Evolutionary conservation across 2,113 vertebrate genomes (phyloP), one percentile per base, ranked within the genome.

Genomic region (Athene noctua): DNA sequence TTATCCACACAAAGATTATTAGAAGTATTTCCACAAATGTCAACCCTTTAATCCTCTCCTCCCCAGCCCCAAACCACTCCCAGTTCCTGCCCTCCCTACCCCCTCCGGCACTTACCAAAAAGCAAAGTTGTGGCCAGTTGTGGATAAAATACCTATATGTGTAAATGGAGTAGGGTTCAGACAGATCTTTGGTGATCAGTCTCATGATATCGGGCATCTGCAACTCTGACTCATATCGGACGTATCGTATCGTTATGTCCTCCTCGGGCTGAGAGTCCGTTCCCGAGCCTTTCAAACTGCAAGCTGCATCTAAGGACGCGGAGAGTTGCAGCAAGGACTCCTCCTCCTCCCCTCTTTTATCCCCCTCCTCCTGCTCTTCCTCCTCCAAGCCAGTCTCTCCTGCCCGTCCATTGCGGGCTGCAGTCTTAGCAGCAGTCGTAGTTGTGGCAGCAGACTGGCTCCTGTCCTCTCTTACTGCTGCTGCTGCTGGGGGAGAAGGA

Each of bases 91-190:
- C 93, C 88, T 58, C 79, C 88, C 73, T 20, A 29, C 44, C 85
- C 89, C 82, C 62, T 75, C 77, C 20, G 19, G 94, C 95, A 99
- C 99, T 99, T 98, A 99, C 99, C 99, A 99, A 98, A 98, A 99
- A 99, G 98, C 99, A 99, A 97, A 99, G 99, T 98, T 99, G 99
- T 90, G 99, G 99, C 99, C 99, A 99, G 99, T 99, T 99, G 98
- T 99, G 99, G 98, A 99, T 99, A 99, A 99, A 99, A 99, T 99
- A 99, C 98, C 99, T 99, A 98, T 99, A 99, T 71, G 99, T 99
- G 97, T 99, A 99, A 98, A 99, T 99, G 96, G 99, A 99, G 98
- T 99, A 99, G 98, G 99, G 99, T 98, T 99, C 99, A 95, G 99
- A 99, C 98, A 99, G 99, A 99, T 99, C 99, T 99, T 99, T 99